Base-by-base conservation (phyloP, 2,797 vertebrate species). In the Intellagama lesueurii region DNA sequence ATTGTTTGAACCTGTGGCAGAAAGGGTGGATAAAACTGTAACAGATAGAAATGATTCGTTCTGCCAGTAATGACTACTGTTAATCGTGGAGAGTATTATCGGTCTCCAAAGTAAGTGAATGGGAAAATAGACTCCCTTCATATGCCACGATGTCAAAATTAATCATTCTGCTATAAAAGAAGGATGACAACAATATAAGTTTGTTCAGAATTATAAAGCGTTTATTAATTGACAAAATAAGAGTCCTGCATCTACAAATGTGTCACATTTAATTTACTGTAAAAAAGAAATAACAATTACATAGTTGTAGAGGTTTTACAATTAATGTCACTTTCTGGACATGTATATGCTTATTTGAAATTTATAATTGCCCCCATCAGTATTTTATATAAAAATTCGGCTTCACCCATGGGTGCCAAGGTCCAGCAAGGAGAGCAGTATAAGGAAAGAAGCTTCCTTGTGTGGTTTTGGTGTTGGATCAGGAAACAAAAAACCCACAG, bases 141-240 rank as follows among this genome's bases (percentile, higher is more conserved):
- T 85, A 81, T 85, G 9, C 17, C 35, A 73, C 49, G 24, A 79
- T 70, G 32, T 64, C 47, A 60, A 85, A 73, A 32, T 7, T 49
- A 76, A 64, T 78, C 86, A 47, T 19, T 32, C 75, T 47, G 47
- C 2, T 6, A 60, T 73, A 82, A 64, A 73, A 89, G 35, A 80
- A 84, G 19, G 35, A 85, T 56, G 26, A 17, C 16, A 86, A 81
- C 26, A 16, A 66, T 52, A 12, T 68, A 76, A 68, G 24, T 24
- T 73, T 77, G 32, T 82, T 90, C 60, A 69, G 72, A 76, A 82
- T 56, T 82, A 4, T 17, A 80, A 60, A 79, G n/a, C 12, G 76
- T 90, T 90, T 90, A 90, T 76, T 86, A 86, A 64, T 82, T 86
- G 32, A 19, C 40, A 86, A 19, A 35, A 72, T 80, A 89, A 66